Percentiles rank a stretch among this genome's conserved stretches.
Conservation (phyloP, 2,797 vertebrate species). For the Melanotaenia boesemani region DNA sequence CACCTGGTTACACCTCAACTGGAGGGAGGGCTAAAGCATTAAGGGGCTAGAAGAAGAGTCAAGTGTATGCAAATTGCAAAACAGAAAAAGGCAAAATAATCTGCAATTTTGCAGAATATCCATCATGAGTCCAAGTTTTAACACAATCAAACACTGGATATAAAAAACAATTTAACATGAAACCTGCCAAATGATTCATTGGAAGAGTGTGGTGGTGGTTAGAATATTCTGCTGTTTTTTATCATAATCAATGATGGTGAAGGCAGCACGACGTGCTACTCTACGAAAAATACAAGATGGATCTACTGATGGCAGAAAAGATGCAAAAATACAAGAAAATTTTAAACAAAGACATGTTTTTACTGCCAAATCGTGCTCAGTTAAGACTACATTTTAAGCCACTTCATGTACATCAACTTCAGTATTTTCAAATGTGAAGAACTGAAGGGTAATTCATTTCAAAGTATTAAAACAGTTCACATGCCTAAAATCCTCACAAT, state of each 20-base stretch:
- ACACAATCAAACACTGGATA: no score
- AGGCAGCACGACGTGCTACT: no score
- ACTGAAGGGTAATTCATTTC: neutral
- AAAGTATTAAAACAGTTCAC: neutral
- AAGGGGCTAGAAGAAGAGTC: no score
- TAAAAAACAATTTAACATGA: no score
- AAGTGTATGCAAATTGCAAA: neutral
- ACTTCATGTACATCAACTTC: neutral
- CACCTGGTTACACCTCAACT: neutral
- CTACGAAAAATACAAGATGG: no score
- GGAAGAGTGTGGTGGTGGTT: no score
- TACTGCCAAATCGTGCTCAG: neutral
- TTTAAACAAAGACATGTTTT: no score
- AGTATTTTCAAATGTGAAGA: neutral
- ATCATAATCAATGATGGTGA: no score
- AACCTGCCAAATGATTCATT: no score
- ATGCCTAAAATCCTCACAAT: neutral
- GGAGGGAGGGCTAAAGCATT: neutral
- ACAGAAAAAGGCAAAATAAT: neutral
- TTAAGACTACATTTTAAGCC: neutral
- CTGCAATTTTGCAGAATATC: neutral
- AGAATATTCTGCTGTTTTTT: no score
- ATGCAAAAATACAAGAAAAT: no score
- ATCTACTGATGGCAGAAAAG: no score
- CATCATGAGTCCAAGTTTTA: neutral